Evolutionary conservation across 1,140 invertebrate genomes (phyloP).

Genomic region (Penaeus japonicus): DNA sequence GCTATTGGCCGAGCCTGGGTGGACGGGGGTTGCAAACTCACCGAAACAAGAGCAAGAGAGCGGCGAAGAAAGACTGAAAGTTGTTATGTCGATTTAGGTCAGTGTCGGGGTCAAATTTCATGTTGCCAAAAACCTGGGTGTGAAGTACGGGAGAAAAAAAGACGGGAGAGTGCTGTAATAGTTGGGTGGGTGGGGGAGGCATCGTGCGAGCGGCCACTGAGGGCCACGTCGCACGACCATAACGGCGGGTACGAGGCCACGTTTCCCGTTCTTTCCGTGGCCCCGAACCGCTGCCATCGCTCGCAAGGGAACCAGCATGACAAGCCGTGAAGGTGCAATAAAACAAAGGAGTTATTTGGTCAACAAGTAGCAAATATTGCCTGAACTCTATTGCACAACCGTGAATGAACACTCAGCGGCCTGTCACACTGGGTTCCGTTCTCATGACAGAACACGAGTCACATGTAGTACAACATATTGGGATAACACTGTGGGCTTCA

Average conservation of each 20-base stretch:
- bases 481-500: slow-evolving; percentile 33
- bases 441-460: slow-evolving; percentile 24
- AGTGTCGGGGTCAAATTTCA: slow-evolving; percentile 84
- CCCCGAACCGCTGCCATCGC: slow-evolving; percentile 48
- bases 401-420: no score
- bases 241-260: slow-evolving; percentile 45
- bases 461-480: slow-evolving; percentile 23
- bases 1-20: slow-evolving; percentile 44
- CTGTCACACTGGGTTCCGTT: no score
- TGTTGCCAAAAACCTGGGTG: slow-evolving; percentile 88
- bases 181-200: slow-evolving; percentile 28
- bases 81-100: slow-evolving; percentile 96
- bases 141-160: slow-evolving; percentile 50
- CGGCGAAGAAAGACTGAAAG: slow-evolving; percentile 93
- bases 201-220: slow-evolving; percentile 11
- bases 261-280: slow-evolving; percentile 21
- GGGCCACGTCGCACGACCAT: slow-evolving; percentile 17
- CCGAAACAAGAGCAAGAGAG: slow-evolving; percentile 93
- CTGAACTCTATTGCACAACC: no score
- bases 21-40: slow-evolving; percentile 71
- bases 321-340: no score
- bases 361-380: no score
- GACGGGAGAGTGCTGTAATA: slow-evolving; percentile 32
- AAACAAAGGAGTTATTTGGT: no score
- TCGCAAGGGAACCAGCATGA: not conserved